Conservation (phyloP, 2,888 invertebrate species). For the Rhamnusium bicolor region DNA sequence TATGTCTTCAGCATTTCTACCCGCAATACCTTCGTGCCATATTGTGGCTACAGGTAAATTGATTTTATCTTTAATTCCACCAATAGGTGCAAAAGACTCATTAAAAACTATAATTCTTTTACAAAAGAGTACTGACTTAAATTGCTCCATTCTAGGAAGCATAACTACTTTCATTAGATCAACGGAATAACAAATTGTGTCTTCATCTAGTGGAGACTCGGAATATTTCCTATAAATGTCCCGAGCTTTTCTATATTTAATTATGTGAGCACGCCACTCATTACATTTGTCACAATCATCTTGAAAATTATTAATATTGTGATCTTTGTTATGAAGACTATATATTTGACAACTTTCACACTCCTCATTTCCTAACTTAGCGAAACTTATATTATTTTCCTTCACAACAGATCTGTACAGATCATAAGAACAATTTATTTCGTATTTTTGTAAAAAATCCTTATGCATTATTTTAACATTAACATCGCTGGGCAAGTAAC, state of each 20-base stretch:
- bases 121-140: conserved; percentile 5
- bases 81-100: conserved; percentile 1
- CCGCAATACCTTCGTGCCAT: conserved; percentile 2
- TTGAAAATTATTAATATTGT: background rate
- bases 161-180: background rate
- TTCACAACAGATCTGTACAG: background rate
- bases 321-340: background rate
- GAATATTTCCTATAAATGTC: background rate
- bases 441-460: background rate
- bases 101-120: conserved; percentile 1
- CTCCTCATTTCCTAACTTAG: background rate
- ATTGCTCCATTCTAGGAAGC: background rate
- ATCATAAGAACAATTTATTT: background rate
- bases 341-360: background rate
- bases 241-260: background rate
- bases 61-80: background rate
- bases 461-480: background rate
- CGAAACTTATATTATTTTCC: background rate
- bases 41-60: background rate
- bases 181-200: background rate
- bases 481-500: background rate
- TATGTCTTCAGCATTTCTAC: background rate
- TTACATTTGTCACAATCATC: background rate
- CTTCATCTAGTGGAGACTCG: background rate
- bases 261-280: background rate